Evolutionary conservation across 2,888 invertebrate genomes (phyloP).

Genomic region (Eristalis pertinax): DNA sequence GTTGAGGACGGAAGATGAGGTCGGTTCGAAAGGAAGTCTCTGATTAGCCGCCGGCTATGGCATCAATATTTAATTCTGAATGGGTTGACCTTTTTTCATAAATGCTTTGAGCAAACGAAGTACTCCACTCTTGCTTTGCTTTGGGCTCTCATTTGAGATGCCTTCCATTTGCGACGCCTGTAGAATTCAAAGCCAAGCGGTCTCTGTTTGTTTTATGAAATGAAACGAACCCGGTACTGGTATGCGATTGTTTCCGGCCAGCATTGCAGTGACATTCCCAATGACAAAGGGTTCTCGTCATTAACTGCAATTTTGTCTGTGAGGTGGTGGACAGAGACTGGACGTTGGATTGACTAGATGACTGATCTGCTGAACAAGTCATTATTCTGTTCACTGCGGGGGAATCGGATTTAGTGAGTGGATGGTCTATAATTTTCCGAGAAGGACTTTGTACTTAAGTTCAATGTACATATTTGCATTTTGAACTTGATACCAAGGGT

Average conservation of each 20-base stretch:
- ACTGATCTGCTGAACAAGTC: too few relatives aligned
- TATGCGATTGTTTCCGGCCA: neutral
- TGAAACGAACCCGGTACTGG: conserved; percentile 38
- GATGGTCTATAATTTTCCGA: too few relatives aligned
- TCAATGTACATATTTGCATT: too few relatives aligned
- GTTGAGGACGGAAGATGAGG: conserved; percentile 6
- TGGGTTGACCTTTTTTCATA: conserved; percentile 71
- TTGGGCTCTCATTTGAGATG: conserved; percentile 7
- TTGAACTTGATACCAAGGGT: too few relatives aligned
- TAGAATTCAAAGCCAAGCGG: conserved; percentile 35
- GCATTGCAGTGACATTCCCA: neutral
- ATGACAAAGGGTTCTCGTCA: neutral
- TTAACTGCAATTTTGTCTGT: neutral
- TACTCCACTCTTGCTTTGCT: conserved; percentile 27
- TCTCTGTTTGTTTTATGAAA: conserved; percentile 62
- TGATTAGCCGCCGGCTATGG: conserved; percentile 69
- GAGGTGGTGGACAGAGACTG: neutral
- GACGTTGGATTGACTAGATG: neutral
- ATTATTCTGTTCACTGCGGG: too few relatives aligned
- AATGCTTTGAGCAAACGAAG: conserved; percentile 64
- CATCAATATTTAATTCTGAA: conserved; percentile 71
- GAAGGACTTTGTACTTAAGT: too few relatives aligned
- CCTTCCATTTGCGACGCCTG: conserved; percentile 4
- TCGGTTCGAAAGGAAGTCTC: conserved; percentile 53
- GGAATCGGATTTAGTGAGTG: too few relatives aligned